Base-by-base conservation (phyloP, 2,888 invertebrate species). In the Oasisia sp. region DNA sequence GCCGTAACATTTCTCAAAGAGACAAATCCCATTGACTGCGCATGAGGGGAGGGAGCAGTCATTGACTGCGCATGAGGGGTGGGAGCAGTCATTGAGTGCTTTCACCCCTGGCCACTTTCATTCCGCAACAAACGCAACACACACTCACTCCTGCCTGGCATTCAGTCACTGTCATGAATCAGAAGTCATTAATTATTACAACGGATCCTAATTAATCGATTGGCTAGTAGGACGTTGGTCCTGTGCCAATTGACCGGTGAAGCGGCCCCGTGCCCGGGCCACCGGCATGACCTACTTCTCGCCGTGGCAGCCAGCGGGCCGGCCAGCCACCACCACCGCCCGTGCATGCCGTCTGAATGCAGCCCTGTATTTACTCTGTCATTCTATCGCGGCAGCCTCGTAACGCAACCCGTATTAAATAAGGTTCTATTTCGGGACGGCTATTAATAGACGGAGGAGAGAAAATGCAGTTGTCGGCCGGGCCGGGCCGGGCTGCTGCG, bases 351-450 rank as follows among this genome's bases (percentile, higher is more conserved):
- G 74, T 74, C 74, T 74, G 74, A 74, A 74, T n/a, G n/a, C 74
- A 74, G 74, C n/a, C 74, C 19, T 74, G 74, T 74, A 74, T 74
- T 74, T 74, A 74, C 74, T 27, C 74, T 74, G 74, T 74, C 74
- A 74, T 27, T 74, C 74, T 74, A 74, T 74, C 74, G 27, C 74
- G 5, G 74, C 74, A 74, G 74, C 27, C 74, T 74, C 74, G 74
- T 74, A 74, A 74, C n/a, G 74, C 74, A 74, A 74, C 74, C 74
- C 14, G 74, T 74, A 74, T 74, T 74, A 74, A 74, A 74, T 74
- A 74, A 74, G 74, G 74, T 74, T 74, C 74, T 74, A 74, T 74
- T 74, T 74, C 7, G 74, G 74, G 27, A 74, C 5, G n/a, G 74
- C 74, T 74, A 74, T 74, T 74, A 74, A 74, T 74, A 74, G 74